Base-by-base conservation (phyloP, 2,888 invertebrate genomes). In the Stomorhina lunata region DNA sequence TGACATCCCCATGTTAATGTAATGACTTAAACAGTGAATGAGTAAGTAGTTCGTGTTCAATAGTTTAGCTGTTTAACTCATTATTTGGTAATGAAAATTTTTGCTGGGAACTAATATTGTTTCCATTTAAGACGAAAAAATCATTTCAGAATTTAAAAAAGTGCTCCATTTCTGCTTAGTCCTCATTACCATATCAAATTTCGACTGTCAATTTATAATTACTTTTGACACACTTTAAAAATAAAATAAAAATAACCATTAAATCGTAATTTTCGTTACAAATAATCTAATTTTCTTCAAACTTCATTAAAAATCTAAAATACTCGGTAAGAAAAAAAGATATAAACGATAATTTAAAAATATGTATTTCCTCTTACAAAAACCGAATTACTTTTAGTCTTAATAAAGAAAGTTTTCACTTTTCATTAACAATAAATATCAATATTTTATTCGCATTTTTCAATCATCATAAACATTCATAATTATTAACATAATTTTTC, bases 401-500 rank as follows among this genome's bases (percentile, higher is more conserved):
- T 29, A 57, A 63, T 43, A 32, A 53, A 61, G 34, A 79, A 82
- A 77, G 17, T 77, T 78, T 82, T 82, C 57, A 55, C 65, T 69
- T 73, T 84, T 81, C 81, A 84, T 84, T 82, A 80, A 65, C 81
- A 82, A 84, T 85, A 84, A 85, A 84, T 85, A 84, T 82, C 65
- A 85, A 85, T 82, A 75, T 81, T 80, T 79, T 73, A 40, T 50
- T 63, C 45, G 75, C 80, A 82, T 82, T 84, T 84, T 84, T 84
- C 83, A 84, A 85, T 85, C 84, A 85, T 73, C 85, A 85, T 85
- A 84, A 85, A 85, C 80, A 71, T 81, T 84, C 84, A 84, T 85
- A 84, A 69, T 75, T 72, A 63, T 69, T 45, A 76, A 73, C 73
- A 81, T 83, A 85, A 80, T 79, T 83, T 84, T 65, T 48, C 10